Evolutionary conservation across 2,888 invertebrate species (phyloP).

Genomic region (Hirtodrosophila duncani): DNA sequence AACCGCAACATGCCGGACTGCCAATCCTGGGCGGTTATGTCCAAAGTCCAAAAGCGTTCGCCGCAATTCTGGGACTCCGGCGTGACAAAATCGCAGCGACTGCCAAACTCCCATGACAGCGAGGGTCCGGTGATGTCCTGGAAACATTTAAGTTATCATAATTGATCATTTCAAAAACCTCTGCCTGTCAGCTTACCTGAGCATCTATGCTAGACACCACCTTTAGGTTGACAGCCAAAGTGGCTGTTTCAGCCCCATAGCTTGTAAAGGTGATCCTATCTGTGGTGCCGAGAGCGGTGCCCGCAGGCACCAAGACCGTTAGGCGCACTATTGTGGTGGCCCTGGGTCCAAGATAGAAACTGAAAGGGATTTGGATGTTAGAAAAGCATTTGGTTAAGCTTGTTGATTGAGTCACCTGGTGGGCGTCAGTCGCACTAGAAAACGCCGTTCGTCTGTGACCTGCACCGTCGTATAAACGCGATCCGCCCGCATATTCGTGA

Average conservation of each 20-base stretch:
- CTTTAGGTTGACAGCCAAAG: slow-evolving; percentile 78
- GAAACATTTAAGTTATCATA: neutral
- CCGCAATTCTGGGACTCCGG: slow-evolving; percentile 81
- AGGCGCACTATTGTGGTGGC: slow-evolving; percentile 82
- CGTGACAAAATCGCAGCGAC: slow-evolving; percentile 80
- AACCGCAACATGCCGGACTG: slow-evolving; percentile 83
- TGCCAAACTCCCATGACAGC: slow-evolving; percentile 83
- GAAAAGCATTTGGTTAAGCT: neutral
- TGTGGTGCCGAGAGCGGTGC: slow-evolving; percentile 80
- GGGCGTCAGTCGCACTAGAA: slow-evolving; percentile 81
- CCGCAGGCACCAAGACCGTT: slow-evolving; percentile 78
- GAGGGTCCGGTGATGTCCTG: slow-evolving; percentile 81
- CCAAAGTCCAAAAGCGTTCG: slow-evolving; percentile 84
- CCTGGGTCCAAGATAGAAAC: slow-evolving; percentile 63
- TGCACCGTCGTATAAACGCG: slow-evolving; percentile 81
- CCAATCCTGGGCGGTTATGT: slow-evolving; percentile 83
- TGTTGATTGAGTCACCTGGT: slow-evolving; percentile 73
- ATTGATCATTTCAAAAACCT: neutral
- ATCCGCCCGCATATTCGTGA: slow-evolving; percentile 84
- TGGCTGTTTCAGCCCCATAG: slow-evolving; percentile 75
- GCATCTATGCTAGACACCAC: slow-evolving; percentile 73
- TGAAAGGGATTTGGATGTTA: slow-evolving; percentile 20
- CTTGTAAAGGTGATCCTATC: slow-evolving; percentile 84
- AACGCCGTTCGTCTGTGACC: slow-evolving; percentile 81
- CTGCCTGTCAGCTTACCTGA: slow-evolving; percentile 57